Base-by-base conservation (phyloP, 2,797 vertebrate genomes). In the Ctenopoma kingsleyae region DNA sequence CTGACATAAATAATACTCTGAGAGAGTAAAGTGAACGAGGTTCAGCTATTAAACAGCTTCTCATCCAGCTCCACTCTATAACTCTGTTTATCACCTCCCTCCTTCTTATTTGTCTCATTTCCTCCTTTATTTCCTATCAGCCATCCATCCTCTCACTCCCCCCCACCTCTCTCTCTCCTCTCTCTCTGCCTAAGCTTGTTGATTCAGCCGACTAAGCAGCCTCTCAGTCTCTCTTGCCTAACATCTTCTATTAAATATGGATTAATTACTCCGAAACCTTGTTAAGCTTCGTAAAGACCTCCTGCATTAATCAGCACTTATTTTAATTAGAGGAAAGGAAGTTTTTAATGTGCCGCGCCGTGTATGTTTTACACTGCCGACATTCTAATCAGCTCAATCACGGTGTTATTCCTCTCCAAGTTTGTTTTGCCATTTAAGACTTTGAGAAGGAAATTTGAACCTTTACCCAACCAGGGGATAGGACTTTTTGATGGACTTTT, bases 161-260 rank as follows among this genome's bases (percentile, higher is more conserved):
- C 35, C 17, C 40, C 11, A n/a, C n/a, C 16, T n/a, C 3, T 12
- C 12, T 8, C 57, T 3, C 44, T 51, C 52, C 52, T 8, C 55
- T 9, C 44, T 2, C 51, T 41, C 23, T 35, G 6, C 50, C 16
- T 43, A 4, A 52, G 74, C 69, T 62, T 82, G 80, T 89, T 82
- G 86, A 85, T 78, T 74, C 81, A 78, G 74, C 63, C 59, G 17
- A 76, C 61, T 81, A 62, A 76, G 78, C 84, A 78, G 77, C 54
- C 74, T 68, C 72, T 70, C 72, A 3, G 47, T 40, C 58, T 61
- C 52, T 76, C 71, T 81, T 15, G 50, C 64, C 78, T 61, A 80
- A 81, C 80, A 61, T 85, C 71, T 80, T 80, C 66, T 84, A 86
- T 86, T 89, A 88, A 89, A 88, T 87, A 83, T 86, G 83, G 84